Evolutionary conservation across 1,140 invertebrate genomes (phyloP).

Genomic region (Heterodera schachtii): DNA sequence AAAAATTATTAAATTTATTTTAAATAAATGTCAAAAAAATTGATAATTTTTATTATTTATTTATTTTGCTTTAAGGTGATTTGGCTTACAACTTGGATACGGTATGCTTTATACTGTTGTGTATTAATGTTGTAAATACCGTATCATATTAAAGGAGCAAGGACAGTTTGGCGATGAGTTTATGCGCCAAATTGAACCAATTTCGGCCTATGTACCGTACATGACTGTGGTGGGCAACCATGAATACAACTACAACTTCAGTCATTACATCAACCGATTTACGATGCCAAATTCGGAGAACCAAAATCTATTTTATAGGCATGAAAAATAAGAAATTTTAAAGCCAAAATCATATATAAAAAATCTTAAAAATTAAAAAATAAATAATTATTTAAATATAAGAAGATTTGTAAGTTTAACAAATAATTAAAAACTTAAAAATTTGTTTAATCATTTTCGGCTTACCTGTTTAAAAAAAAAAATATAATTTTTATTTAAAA

Average conservation of each 20-base stretch:
- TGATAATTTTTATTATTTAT: neutral
- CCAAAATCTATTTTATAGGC: slow-evolving; percentile 64
- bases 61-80: slow-evolving; percentile 36
- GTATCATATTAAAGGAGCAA: slow-evolving; percentile 22
- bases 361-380: too few species aligned
- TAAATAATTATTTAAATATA: too few species aligned
- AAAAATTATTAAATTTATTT: too few species aligned
- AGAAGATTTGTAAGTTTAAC: too few species aligned
- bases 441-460: too few species aligned
- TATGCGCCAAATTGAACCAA: slow-evolving; percentile 83
- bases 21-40: neutral
- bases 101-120: slow-evolving; percentile 38
- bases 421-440: too few species aligned
- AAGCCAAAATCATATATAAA: too few species aligned
- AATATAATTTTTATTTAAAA: too few species aligned
- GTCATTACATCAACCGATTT: slow-evolving; percentile 50
- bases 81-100: slow-evolving; percentile 68
- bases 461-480: too few species aligned
- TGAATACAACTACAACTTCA: slow-evolving; percentile 45
- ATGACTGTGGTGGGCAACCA: slow-evolving; percentile 85
- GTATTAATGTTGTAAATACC: neutral
- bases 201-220: slow-evolving; percentile 85
- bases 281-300: slow-evolving; percentile 53
- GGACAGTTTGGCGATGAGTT: slow-evolving; percentile 80
- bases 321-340: neutral